Evolutionary conservation across 2,888 invertebrate genomes (phyloP), one percentile per base, ranked within the genome.

Genomic region (Crioceris asparagi): DNA sequence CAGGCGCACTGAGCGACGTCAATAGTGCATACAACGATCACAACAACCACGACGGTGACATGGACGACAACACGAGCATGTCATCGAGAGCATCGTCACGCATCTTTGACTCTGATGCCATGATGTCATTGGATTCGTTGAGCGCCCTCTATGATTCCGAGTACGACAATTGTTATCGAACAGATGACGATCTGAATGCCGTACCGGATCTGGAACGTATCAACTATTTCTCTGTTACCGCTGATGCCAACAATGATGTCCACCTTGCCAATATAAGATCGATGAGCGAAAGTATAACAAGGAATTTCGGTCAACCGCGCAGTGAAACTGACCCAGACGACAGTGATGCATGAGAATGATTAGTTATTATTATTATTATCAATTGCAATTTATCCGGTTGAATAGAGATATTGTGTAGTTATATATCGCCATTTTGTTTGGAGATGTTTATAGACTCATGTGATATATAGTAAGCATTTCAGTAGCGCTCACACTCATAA

Each of bases 1-100:
- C 48, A 72, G 73, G 84, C 40, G 87, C 86, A 17, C 69, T 87
- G 41, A 86, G 86, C 53, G 87, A 87, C 65, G 83, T 87, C 33
- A 87, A 87, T 66, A 85, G 84, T 6, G 78, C 83, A 51, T 83
- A 81, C 63, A 79, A 81, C 62, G 75, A 74, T 43, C 65, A 64
- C 50, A 63, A 64, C 47, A 5, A 14, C 14, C 65, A 64, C 38
- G 67, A 69, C 35, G 68, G 68, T 32, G 71, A 71, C 46, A 71
- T 75, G 56, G 71, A 72, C 55, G 74, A 75, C 58, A 74, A 87
- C 57, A 85, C 85, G 47, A 78, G 78, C 48, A 78, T 87, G 46
- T 87, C 86, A 3, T 86, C 86, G 5, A 72, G 87, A 43, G 86
- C 87, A 21, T 86, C 85, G 15, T 85, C 86, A 10, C 74, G 85